Evolutionary conservation across 2,888 invertebrate species (phyloP), one percentile per base, ranked within the genome.

Genomic region (Tuberolachnus salignus): DNA sequence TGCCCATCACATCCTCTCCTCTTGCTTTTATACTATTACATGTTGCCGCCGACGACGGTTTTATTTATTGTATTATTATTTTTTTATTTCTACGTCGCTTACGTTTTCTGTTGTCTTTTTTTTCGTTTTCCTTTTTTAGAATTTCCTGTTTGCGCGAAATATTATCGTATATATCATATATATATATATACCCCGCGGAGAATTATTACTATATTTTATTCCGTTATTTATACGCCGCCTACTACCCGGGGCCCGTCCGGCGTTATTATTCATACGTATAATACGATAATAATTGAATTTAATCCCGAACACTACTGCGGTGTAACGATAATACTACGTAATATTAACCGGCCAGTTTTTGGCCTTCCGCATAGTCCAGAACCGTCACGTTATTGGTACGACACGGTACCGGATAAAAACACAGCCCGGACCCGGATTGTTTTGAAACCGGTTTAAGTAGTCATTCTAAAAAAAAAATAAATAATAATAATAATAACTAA

Each of bases 1-100:
- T 78, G 69, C 78, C 69, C 78, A n/a, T n/a, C n/a, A 78, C 59
- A 69, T 78, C 78, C 78, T 78, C 66, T 19, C 66, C n/a, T n/a
- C n/a, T n/a, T n/a, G 71, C 73, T 74, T 74, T 74, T 74, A 51
- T 64, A 53, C 63, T 55, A 53, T 78, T 61, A 78, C 69, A 69
- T 69, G 34, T 6, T 34, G 67, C 78, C 78, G 67, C 78, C 78
- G 78, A 75, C 75, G 75, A 78, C 69, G 59, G 42, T 78, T 78
- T 78, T 69, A 78, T 69, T 78, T 78, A 64, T 34, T 6, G 34
- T 34, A 34, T 74, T 73, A 73, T 61, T 71, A 53, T 53, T 21
- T 64, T 66, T 64, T 66, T 72, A 11, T 57, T 66, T 66, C 16
- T 46, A 44, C n/a, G 3, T 51, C 11, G n/a, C 42, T 61, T 57